Evolutionary conservation across 2,888 invertebrate species (phyloP), one percentile per base, ranked within the genome.

Genomic region (Campoplex nolae): DNA sequence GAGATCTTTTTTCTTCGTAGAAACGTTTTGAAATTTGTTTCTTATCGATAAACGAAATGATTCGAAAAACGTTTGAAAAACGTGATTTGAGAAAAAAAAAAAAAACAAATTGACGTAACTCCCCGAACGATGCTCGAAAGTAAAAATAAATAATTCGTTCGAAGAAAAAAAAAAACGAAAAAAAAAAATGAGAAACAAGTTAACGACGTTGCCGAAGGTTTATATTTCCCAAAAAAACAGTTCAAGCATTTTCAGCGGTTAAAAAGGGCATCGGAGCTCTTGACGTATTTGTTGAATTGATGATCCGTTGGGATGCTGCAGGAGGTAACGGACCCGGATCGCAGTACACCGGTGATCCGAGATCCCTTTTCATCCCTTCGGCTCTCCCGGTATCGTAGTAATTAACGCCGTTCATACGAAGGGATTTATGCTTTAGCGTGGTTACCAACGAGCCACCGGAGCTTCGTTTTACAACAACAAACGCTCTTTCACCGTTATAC

Each of bases 371-470:
- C 51, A 56, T 71, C 70, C 71, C 65, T 71, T 81, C 56, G 74
- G 13, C 68, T 68, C 9, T 88, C 88, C 87, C 88, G 89, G 89
- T 88, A 88, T 90, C 89, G 89, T 86, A 89, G 90, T 90, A 91
- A 91, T 91, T 91, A 90, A 90, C 90, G 90, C 90, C 90, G 85
- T 90, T 90, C 90, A 90, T 89, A 89, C 89, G 89, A 88, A 89
- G 89, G 89, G 90, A 91, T 91, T 91, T 91, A 91, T 90, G 90
- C 89, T 89, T 85, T 88, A 86, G 88, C 88, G 90, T 89, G 88
- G 89, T 89, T 90, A 90, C 89, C 90, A 90, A 89, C 85, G 89
- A 88, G 88, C 81, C 54, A 78, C 79, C 78, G 68, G 90, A 90
- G 89, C 88, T 88, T 85, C 88, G 89, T 88, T 90, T 90, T 90